These are phyloP conservation scores for Heteronetta atricapilla DNA, from an alignment of 2,113 vertebrate genomes.

Conservation along the genomic window DNA sequence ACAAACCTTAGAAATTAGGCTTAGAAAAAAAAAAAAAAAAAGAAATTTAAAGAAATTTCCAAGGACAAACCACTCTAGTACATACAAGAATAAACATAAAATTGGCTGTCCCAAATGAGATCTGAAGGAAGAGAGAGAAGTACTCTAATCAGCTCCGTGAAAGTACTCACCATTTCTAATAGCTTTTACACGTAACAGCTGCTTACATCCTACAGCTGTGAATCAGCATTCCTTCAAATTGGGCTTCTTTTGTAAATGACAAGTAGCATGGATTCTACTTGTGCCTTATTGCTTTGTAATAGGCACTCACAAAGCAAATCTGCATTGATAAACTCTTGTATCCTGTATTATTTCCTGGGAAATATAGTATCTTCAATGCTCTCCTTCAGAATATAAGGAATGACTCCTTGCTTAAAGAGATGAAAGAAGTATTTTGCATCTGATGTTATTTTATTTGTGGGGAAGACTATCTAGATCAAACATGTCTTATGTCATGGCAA, in stretches of 20 bases:
- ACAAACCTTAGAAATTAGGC: neutral
- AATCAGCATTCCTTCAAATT: neutral
- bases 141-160: constrained; percentile 36
- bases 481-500: neutral
- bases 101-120: constrained; percentile 33
- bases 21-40: neutral
- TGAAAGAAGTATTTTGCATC: neutral
- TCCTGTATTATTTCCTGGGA: neutral
- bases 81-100: constrained; percentile 21
- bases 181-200: constrained; percentile 42
- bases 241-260: constrained; percentile 1
- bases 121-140: neutral
- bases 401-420: neutral
- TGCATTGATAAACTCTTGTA: neutral
- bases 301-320: neutral
- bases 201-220: neutral
- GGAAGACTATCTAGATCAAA: neutral
- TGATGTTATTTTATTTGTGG: neutral
- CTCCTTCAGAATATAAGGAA: neutral
- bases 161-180: constrained; percentile 45
- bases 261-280: neutral
- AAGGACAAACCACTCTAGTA: constrained; percentile 19
- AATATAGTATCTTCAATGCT: neutral
- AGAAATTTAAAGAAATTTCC: constrained; percentile 11
- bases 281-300: neutral